These are phyloP conservation scores for Eriocheir sinensis DNA, from an alignment of 1,140 invertebrate species.

Conservation along the genomic window DNA sequence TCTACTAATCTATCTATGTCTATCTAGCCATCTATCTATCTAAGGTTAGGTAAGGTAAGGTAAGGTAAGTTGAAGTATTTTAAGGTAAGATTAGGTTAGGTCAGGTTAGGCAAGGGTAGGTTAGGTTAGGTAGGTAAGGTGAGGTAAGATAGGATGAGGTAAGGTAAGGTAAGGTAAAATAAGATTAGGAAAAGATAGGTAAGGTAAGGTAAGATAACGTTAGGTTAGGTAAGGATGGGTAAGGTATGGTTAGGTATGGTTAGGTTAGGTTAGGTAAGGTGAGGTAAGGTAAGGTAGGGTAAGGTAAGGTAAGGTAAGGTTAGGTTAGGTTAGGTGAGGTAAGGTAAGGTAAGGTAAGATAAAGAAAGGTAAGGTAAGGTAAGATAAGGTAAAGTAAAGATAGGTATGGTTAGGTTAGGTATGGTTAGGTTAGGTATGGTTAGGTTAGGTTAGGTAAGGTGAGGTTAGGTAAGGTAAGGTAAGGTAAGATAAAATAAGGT, in stretches of 20 bases:
- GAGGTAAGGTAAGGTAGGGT: not conserved
- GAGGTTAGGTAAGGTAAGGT: no score
- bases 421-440: no score
- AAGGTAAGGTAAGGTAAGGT: not conserved
- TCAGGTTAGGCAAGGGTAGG: no score
- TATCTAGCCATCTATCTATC: conserved; percentile 38
- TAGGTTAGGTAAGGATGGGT: not conserved
- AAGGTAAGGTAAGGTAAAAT: no score
- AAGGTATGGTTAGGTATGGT: not conserved
- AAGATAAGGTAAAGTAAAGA: not conserved
- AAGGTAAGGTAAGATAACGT: not conserved
- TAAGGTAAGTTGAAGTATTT: no score
- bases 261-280: not conserved
- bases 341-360: not conserved
- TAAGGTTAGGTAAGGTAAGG: not conserved
- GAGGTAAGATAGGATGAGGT: no score
- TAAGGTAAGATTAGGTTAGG: no score
- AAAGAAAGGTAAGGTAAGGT: not conserved
- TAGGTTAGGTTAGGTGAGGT: not conserved
- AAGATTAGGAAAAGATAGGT: not conserved
- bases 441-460: no score
- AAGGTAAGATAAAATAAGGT: no score
- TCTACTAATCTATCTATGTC: not conserved
- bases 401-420: not conserved
- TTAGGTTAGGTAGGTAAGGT: no score